Conservation (phyloP, 1,140 invertebrate species). For the Anastrepha ludens region DNA sequence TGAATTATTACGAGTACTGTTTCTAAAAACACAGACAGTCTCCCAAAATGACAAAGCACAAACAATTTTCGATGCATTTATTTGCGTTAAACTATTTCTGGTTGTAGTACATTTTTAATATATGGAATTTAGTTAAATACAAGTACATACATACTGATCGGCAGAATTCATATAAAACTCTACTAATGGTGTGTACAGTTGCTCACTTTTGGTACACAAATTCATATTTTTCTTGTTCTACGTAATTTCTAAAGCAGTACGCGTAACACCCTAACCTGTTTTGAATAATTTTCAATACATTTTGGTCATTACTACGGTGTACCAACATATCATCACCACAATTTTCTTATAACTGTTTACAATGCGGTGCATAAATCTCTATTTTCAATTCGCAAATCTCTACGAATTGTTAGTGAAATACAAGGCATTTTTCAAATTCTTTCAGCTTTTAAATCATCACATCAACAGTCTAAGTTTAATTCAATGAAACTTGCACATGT, state of each 20-base stretch:
- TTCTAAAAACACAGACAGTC: no score
- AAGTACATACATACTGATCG: background rate
- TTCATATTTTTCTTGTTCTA: background rate
- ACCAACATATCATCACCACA: background rate
- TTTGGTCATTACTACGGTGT: background rate
- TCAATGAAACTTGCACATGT: background rate
- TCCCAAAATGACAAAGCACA: background rate
- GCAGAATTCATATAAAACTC: background rate
- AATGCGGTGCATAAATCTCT: background rate
- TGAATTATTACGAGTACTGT: no score
- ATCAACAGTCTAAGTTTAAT: background rate
- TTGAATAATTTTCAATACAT: background rate
- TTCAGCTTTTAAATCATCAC: background rate
- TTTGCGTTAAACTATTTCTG: background rate
- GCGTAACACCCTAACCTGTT: background rate
- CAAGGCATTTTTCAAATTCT: constrained; percentile 40
- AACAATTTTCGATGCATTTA: background rate
- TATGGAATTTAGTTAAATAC: constrained; percentile 40
- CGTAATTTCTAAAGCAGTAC: background rate
- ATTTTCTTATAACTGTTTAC: background rate
- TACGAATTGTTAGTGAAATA: background rate
- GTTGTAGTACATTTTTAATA: background rate
- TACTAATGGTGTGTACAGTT: constrained; percentile 33
- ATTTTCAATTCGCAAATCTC: background rate
- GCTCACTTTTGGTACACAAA: background rate